Conservation (phyloP, 2,888 invertebrate species). For the Caenorhabditis sp. region DNA sequence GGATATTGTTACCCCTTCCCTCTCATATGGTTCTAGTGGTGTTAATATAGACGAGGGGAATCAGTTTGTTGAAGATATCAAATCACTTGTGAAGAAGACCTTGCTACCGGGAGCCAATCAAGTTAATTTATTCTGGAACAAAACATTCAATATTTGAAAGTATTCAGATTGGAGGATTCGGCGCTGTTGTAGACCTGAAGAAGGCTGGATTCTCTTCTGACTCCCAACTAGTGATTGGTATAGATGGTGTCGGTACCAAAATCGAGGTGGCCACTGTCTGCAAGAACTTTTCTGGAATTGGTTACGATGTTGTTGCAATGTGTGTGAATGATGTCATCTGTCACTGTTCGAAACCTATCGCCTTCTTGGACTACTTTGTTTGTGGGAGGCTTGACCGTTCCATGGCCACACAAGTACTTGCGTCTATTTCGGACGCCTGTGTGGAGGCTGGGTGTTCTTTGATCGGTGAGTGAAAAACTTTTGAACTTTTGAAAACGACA, state of each 20-base stretch:
- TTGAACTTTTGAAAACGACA: conserved; percentile 6
- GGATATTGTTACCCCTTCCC: conserved; percentile 6
- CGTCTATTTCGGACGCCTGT: conserved; percentile 93
- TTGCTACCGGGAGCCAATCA: conserved; percentile 72
- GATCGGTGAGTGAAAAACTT: conserved; percentile 87
- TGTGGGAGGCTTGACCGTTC: conserved; percentile 91
- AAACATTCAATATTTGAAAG: neutral
- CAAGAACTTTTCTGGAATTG: conserved; percentile 85
- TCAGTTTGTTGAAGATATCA: conserved; percentile 90
- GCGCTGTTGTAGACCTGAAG: conserved; percentile 91
- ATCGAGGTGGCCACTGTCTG: conserved; percentile 87
- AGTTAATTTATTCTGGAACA: conserved; percentile 31
- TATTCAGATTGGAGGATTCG: conserved; percentile 89
- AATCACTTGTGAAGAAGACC: conserved; percentile 87
- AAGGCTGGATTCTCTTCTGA: conserved; percentile 88
- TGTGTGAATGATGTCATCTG: conserved; percentile 97
- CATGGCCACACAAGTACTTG: conserved; percentile 85
- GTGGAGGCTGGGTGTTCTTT: conserved; percentile 91
- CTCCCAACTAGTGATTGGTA: conserved; percentile 93
- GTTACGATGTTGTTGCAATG: conserved; percentile 96
- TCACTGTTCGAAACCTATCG: conserved; percentile 95
- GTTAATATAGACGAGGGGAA: conserved; percentile 96
- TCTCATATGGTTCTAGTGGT: conserved; percentile 91
- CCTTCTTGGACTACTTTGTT: conserved; percentile 97
- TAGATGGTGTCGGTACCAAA: conserved; percentile 98